Percentiles rank a stretch among this genome's conserved stretches.
These are phyloP conservation scores for Drosophila sordidula DNA, from an alignment of 2,888 invertebrate genomes.

Conservation along the genomic window DNA sequence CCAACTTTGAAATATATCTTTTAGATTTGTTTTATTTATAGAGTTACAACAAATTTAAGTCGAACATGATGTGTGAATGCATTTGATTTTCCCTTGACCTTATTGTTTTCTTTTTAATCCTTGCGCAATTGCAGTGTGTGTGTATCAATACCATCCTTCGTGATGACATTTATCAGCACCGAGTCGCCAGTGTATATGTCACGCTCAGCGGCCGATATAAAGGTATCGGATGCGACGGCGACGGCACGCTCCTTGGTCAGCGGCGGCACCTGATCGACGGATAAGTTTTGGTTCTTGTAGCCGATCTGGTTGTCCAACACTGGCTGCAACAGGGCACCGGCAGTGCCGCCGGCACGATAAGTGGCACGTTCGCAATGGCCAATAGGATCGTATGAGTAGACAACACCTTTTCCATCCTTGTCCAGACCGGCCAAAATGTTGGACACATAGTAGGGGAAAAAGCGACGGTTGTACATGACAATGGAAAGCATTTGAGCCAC, in stretches of 20 bases:
- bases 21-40: constrained; percentile 54
- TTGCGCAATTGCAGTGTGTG: constrained; percentile 91
- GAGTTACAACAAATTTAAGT: constrained; percentile 62
- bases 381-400: constrained; percentile 98
- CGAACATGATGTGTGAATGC: constrained; percentile 42
- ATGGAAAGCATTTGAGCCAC: constrained; percentile 98
- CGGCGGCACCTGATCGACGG: constrained; percentile 86
- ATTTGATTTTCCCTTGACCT: constrained; percentile 13
- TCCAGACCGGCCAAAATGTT: constrained; percentile 98
- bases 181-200: constrained; percentile 99
- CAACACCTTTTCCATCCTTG: constrained; percentile 95
- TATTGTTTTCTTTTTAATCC: constrained; percentile 88
- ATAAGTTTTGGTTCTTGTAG: constrained; percentile 91
- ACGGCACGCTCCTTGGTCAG: constrained; percentile 93
- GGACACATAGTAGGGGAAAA: constrained; percentile 99
- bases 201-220: constrained; percentile 98
- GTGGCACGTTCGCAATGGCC: constrained; percentile 95
- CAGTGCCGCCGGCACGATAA: constrained; percentile 96
- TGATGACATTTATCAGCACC: constrained; percentile 93
- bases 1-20: constrained; percentile 8
- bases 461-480: constrained; percentile 97
- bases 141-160: constrained; percentile 92
- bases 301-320: constrained; percentile 98
- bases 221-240: constrained; percentile 95
- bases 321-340: constrained; percentile 95